Conservation (phyloP, 1,140 invertebrate species). For the Drosophila santomea region DNA sequence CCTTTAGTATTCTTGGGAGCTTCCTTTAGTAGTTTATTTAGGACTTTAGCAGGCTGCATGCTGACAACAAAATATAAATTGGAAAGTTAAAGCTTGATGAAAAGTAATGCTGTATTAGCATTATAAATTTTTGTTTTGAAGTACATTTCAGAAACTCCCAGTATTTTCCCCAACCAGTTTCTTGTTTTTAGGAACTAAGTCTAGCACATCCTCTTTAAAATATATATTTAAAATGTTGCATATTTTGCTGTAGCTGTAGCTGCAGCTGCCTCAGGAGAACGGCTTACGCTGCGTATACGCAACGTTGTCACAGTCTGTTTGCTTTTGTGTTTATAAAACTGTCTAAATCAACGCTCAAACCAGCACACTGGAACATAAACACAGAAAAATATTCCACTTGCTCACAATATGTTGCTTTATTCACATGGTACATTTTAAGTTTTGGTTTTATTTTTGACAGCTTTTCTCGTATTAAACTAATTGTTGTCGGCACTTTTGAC, state of each 20-base stretch:
- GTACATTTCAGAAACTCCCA: not conserved
- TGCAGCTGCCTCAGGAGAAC: constrained; percentile 12
- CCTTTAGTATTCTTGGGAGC: not conserved
- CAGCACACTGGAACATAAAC: constrained; percentile 34
- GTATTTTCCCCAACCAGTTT: not conserved
- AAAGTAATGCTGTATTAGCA: not conserved
- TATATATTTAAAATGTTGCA: constrained; percentile 9
- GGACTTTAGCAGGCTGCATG: constrained; percentile 20
- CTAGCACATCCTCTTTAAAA: not conserved
- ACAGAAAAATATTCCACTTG: constrained; percentile 49
- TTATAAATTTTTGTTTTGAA: not conserved
- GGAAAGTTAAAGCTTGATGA: not conserved
- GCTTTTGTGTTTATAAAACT: constrained; percentile 56
- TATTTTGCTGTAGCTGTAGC: constrained; percentile 13
- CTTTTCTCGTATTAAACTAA: constrained; percentile 64
- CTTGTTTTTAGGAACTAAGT: not conserved
- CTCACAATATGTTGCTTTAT: constrained; percentile 67
- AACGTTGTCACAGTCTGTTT: constrained; percentile 43
- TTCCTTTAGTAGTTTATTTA: constrained; percentile 15
- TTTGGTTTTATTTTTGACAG: constrained; percentile 18
- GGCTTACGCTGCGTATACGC: constrained; percentile 53
- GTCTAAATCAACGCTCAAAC: constrained; percentile 42
- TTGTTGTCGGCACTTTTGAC: constrained; percentile 59
- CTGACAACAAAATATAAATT: not conserved
- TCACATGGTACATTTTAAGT: constrained; percentile 38